phyloP scores from a whole-genome alignment of 2,888 invertebrate species.

The Entomobrya multifasciata region DNA sequence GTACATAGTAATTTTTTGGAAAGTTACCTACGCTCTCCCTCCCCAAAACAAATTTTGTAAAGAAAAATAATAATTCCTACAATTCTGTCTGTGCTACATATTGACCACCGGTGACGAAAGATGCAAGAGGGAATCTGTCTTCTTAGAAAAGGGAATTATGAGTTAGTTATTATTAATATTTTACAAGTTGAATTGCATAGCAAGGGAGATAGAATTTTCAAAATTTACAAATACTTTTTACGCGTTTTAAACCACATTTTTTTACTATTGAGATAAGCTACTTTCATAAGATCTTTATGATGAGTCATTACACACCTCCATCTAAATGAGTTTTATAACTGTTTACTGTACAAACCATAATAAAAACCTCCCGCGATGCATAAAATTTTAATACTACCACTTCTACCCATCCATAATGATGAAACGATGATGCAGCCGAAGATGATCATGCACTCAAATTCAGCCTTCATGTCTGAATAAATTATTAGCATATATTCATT shows the following conservation, averaged over 20 bases:
- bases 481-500: background rate
- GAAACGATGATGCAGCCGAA: no score
- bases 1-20: background rate
- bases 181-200: constrained; percentile 13
- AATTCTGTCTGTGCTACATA: no score
- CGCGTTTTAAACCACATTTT: background rate
- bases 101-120: constrained; percentile 14
- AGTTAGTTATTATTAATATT: background rate
- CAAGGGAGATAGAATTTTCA: constrained; percentile 27
- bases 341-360: background rate
- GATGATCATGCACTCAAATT: background rate
- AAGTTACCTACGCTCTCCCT: constrained; percentile 17
- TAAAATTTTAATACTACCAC: constrained; percentile 1
- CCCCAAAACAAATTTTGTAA: background rate
- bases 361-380: constrained; percentile 30
- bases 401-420: background rate
- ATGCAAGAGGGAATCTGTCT: background rate
- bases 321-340: constrained; percentile 32
- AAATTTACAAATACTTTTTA: constrained; percentile 2
- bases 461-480: background rate
- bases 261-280: background rate
- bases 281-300: background rate
- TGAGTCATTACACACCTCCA: constrained; percentile 26
- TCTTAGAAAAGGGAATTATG: constrained; percentile 1
- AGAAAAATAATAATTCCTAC: background rate